Evolutionary conservation across 37 sponge, comb jelly and placozoan genomes (phyloP).

Genomic region (Axinella damicornis): DNA sequence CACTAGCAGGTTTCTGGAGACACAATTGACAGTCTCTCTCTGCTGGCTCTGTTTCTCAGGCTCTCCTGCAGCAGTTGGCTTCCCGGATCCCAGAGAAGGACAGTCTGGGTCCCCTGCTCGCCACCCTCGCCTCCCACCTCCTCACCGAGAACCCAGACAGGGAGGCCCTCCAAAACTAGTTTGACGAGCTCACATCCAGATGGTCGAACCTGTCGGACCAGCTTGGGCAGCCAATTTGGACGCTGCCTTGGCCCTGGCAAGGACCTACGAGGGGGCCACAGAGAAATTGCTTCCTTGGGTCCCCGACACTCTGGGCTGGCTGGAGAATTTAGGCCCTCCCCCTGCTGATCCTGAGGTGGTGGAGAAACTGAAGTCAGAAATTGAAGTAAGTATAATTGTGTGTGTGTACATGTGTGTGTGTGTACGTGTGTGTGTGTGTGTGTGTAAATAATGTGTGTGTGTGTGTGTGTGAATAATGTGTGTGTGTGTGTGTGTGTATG

Average conservation of each 20-base stretch:
- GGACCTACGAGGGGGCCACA: constrained; percentile 44
- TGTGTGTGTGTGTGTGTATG: too few species aligned
- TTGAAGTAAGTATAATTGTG: constrained; percentile 53
- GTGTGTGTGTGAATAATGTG: too few species aligned
- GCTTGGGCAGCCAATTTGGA: constrained; percentile 37
- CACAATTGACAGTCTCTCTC: too few species aligned
- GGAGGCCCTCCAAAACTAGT: constrained; percentile 21
- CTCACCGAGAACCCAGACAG: constrained; percentile 31
- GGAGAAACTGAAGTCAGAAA: constrained; percentile 44
- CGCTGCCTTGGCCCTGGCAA: constrained; percentile 29
- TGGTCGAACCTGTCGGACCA: constrained; percentile 46
- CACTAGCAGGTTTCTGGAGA: too few species aligned
- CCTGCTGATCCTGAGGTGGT: constrained; percentile 64
- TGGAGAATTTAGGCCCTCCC: constrained; percentile 31
- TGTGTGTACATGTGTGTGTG: constrained; percentile 34
- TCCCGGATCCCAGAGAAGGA: constrained; percentile 23
- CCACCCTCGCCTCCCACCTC: constrained; percentile 22
- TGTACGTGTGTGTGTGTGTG: too few species aligned
- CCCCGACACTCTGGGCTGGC: constrained; percentile 9
- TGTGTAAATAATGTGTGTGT: too few species aligned
- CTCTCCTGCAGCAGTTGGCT: constrained; percentile 27
- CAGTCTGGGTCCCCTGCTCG: constrained; percentile 16
- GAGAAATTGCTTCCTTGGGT: constrained; percentile 55
- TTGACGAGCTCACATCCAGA: constrained; percentile 22
- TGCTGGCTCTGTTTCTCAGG: constrained; percentile 20